Base-by-base conservation (phyloP, 2,113 vertebrate genomes). In the Coryphaenoides rupestris region DNA sequence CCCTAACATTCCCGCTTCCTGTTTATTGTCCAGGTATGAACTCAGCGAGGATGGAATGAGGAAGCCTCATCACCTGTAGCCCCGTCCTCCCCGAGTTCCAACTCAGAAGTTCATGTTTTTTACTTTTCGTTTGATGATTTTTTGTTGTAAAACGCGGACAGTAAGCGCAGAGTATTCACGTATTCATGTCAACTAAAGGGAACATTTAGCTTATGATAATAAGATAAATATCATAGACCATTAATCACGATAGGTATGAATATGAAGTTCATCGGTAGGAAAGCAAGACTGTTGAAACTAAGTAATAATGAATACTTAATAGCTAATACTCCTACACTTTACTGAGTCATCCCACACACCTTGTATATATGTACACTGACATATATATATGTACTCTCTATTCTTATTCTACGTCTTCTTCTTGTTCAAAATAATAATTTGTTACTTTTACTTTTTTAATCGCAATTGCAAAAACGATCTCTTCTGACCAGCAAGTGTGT, bases 11-110 rank as follows among this genome's bases (percentile, higher is more conserved):
- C n/a, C n/a, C n/a, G n/a, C 17, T 13, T 21, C 19, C 21, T 23
- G 3, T 19, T 47, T 16, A 24, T 73, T 46, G 58, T 70, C 19
- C 86, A 98, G 96, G 96, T 95, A 91, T 82, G 95, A 98, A 80
- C 90, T 99, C 80, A 97, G 91, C 12, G 93, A 95, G 65, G 93
- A 98, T 15, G 96, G 96, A 50, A 65, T 58, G 45, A 82, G 60
- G 28, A 88, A 90, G 19, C 77, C 89, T 0, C 74, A 81, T 55
- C 79, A 88, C 55, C 85, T 85, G 16, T 96, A 94, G 86, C 33
- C 33, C 52, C 57, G 12, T 54, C 58, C 14, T 62, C 50, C 0
- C 22, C 16, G 14, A 15, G 12, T 23, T 19, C 19, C n/a, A 54
- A 19, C 52, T 9, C 17, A 15, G 5, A 55, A 23, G 19, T 55